Evolutionary conservation across 2,113 vertebrate species (phyloP).

Genomic region (Chaetura pelagica): DNA sequence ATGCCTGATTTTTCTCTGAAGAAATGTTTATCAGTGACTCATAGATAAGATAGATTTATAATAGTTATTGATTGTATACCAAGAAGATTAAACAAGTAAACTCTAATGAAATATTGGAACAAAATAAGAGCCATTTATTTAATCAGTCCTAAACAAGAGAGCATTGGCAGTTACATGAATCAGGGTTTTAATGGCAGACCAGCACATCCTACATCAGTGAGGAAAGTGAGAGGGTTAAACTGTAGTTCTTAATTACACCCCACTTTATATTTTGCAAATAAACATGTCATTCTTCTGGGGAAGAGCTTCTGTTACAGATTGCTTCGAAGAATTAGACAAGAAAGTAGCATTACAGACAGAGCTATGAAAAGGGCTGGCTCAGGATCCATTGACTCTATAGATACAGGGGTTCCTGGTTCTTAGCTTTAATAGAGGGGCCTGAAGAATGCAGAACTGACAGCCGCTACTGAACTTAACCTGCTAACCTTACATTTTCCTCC

Average conservation of each 20-base stretch:
- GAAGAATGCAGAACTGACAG: not conserved
- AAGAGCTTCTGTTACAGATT: not conserved
- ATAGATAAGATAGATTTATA: not conserved
- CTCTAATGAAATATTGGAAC: not conserved
- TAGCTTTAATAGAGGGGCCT: not conserved
- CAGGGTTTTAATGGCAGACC: not conserved
- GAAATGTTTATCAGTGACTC: not conserved
- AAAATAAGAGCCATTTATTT: not conserved
- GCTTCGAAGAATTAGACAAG: not conserved
- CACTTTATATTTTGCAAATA: not conserved
- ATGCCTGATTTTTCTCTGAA: not conserved
- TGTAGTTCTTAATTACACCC: not conserved
- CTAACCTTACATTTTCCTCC: not conserved
- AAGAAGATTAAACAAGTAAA: not conserved
- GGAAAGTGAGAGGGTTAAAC: not conserved
- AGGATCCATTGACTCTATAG: not conserved
- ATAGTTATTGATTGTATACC: not conserved
- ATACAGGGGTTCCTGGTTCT: not conserved
- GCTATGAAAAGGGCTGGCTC: not conserved
- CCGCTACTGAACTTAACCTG: not conserved
- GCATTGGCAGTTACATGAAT: not conserved
- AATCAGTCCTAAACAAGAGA: not conserved
- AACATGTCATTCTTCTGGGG: not conserved
- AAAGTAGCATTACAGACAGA: not conserved
- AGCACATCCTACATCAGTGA: not conserved